Base-by-base conservation (phyloP, 1,140 invertebrate species). In the Episyrphus balteatus region DNA sequence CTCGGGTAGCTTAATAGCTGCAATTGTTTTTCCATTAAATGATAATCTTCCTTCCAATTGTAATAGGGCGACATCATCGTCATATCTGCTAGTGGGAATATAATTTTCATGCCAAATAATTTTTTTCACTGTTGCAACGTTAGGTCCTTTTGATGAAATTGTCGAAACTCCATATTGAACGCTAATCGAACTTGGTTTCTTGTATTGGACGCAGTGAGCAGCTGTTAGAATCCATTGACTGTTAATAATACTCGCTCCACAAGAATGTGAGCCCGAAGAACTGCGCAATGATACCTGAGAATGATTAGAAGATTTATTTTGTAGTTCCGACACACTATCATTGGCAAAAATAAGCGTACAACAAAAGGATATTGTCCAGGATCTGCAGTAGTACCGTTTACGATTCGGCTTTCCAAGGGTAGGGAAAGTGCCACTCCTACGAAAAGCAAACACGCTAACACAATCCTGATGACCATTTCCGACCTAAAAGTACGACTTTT, bases 241-340 rank as follows among this genome's bases (percentile, higher is more conserved):
- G 0, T 72, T 69, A 18, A 79, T 69, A 7, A 80, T 64, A 0
- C 72, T 73, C 0, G 74, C 75, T 0, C 77, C 78, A 50, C 76
- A 78, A 33, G 76, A 77, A 54, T 78, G 76, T 30, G 66, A 64
- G 12, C 58, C 58, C 19, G 13, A 51, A 2, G 55, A 9, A 15
- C 60, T 53, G 3, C 62, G 62, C 44, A 66, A 14, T 12, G 62
- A 66, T 33, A 64, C 46, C 61, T 63, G 12, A 14, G 13, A 42
- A 15, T 31, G 13, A 0, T 7, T 0, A 5, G 14, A 5, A 17
- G 17, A 39, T 26, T n/a, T 14, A 7, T 5, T n/a, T 43, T 10
- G 17, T 26, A n/a, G n/a, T n/a, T n/a, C n/a, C n/a, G n/a, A n/a
- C n/a, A n/a, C n/a, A n/a, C n/a, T n/a, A n/a, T n/a, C n/a, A n/a